Conservation (phyloP, 2,888 invertebrate genomes). For the Agrilus mali region DNA sequence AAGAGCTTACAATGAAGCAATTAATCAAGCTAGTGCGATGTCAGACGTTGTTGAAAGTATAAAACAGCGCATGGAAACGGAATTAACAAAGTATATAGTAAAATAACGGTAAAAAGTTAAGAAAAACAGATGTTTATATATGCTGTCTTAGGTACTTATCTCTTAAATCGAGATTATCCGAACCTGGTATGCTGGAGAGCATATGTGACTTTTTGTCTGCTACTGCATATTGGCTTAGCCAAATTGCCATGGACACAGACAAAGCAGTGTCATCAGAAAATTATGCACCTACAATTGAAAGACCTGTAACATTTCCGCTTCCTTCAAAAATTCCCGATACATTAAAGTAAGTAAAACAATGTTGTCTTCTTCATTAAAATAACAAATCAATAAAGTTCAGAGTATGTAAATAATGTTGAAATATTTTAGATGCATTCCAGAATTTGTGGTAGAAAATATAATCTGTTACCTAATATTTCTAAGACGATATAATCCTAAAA, state of each 20-base stretch:
- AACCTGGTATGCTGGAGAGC: slow-evolving; percentile 57
- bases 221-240: slow-evolving; percentile 74
- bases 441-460: slow-evolving; percentile 80
- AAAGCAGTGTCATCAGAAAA: slow-evolving; percentile 26
- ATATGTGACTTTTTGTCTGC: slow-evolving; percentile 67
- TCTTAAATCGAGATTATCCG: slow-evolving; percentile 61
- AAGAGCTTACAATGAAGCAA: slow-evolving; percentile 56
- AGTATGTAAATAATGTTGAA: neutral
- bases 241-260: slow-evolving; percentile 52
- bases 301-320: slow-evolving; percentile 50
- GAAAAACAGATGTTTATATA: neutral
- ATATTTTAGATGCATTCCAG: slow-evolving; percentile 65
- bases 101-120: neutral
- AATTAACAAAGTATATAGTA: slow-evolving; percentile 47
- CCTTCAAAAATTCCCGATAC: slow-evolving; percentile 50
- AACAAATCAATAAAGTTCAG: neutral
- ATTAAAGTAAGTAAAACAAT: slow-evolving; percentile 40
- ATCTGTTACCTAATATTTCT: slow-evolving; percentile 68
- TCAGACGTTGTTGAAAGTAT: slow-evolving; percentile 46
- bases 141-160: slow-evolving; percentile 48
- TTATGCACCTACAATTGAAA: slow-evolving; percentile 48
- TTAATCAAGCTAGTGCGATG: slow-evolving; percentile 39
- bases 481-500: slow-evolving; percentile 47
- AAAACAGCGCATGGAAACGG: slow-evolving; percentile 46
- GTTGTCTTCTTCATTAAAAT: slow-evolving; percentile 1